phyloP scores from a whole-genome alignment of 2,113 vertebrate genomes.

The Excalfactoria chinensis region DNA sequence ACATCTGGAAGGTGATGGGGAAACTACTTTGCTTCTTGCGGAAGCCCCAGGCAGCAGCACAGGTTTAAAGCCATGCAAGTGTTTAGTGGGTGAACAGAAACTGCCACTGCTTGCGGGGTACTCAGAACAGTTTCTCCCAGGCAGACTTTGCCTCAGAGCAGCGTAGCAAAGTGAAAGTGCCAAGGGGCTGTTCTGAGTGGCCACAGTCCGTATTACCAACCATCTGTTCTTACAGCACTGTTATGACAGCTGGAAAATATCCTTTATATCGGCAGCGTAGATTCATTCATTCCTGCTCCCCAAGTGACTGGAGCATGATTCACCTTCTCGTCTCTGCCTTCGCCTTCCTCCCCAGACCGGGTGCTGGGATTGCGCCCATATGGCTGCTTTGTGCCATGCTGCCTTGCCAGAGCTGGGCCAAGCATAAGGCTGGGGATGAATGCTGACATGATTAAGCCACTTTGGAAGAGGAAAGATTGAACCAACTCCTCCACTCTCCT shows the following conservation, averaged over 20 bases:
- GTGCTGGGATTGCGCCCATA: not conserved
- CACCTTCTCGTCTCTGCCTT: not conserved
- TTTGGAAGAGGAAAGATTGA: not conserved
- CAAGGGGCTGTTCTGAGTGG: not conserved
- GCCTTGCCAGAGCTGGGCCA: not conserved
- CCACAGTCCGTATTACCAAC: not conserved
- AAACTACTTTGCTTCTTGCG: not conserved
- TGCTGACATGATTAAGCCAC: not conserved
- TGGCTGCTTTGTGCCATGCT: not conserved
- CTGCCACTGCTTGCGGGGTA: not conserved
- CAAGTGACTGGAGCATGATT: not conserved
- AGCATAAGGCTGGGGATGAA: not conserved
- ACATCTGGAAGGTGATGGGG: not conserved
- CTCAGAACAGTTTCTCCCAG: not conserved
- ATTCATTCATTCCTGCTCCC: not conserved
- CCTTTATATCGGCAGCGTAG: accelerated
- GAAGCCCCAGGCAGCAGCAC: not conserved
- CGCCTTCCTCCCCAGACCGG: not conserved
- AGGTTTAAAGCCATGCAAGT: not conserved
- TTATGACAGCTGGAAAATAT: not conserved
- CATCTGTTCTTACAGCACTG: constrained; percentile 4
- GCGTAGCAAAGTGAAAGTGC: not conserved
- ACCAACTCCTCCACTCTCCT: not conserved
- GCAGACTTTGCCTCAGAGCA: not conserved
- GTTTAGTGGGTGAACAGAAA: not conserved